These are phyloP conservation scores for Tragelaphus strepsiceros DNA, from an alignment of 2,113 vertebrate species.

Conservation along the genomic window DNA sequence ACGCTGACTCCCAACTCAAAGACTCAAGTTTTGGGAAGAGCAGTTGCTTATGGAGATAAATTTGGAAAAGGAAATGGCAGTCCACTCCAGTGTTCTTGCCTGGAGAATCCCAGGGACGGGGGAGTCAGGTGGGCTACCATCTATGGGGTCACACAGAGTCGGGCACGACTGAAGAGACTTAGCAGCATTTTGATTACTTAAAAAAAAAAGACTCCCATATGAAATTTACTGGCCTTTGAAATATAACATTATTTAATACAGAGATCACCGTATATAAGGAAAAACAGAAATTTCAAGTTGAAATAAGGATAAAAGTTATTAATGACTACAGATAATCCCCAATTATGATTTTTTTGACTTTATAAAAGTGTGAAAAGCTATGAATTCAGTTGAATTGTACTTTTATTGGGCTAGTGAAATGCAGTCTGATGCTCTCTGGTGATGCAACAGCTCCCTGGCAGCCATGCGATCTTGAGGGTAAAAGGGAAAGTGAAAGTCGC, in stretches of 20 bases:
- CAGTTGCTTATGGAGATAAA: no score
- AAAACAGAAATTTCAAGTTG: background rate
- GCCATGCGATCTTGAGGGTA: background rate
- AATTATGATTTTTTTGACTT: background rate
- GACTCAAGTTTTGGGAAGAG: no score
- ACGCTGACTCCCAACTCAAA: rapidly evolving
- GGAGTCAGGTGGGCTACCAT: no score
- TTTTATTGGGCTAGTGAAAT: background rate
- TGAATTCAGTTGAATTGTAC: background rate
- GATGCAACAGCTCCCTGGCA: background rate
- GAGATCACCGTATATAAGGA: background rate
- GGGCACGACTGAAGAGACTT: no score
- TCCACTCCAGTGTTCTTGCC: no score
- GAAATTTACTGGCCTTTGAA: background rate
- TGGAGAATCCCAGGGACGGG: no score
- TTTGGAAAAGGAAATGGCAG: no score
- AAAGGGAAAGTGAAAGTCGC: background rate
- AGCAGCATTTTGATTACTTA: background rate
- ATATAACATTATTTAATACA: background rate
- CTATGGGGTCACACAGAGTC: no score
- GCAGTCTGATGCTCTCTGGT: background rate
- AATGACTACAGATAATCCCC: background rate
- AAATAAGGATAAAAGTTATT: background rate
- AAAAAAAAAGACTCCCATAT: background rate
- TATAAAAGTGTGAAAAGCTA: background rate